phyloP scores from a whole-genome alignment of 1,140 invertebrate species.

The Plectus sambesii region DNA sequence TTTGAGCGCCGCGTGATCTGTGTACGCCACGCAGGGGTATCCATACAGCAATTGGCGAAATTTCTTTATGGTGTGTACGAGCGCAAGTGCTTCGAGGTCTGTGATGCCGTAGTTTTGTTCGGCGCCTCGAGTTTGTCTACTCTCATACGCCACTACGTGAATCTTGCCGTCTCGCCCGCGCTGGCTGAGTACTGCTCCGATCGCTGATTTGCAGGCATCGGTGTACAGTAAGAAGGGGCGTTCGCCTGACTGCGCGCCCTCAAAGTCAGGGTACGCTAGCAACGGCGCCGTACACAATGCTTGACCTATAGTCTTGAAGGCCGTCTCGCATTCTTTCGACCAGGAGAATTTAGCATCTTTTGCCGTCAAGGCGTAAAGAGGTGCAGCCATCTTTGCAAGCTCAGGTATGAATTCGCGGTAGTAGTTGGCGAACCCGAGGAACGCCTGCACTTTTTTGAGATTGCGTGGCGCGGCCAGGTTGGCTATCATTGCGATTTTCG shows the following conservation, averaged over 20 bases:
- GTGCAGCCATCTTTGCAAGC: conserved; percentile 17
- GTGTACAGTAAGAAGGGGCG: conserved; percentile 23
- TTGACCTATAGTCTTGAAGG: conserved; percentile 25
- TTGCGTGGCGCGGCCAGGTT: conserved; percentile 10
- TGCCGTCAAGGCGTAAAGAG: conserved; percentile 6
- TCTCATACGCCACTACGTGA: conserved; percentile 7
- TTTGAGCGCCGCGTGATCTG: no score
- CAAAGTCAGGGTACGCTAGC: conserved; percentile 20
- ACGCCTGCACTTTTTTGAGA: conserved; percentile 9
- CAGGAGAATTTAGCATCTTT: conserved; percentile 15
- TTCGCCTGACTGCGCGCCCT: neutral
- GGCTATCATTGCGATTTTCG: conserved; percentile 12
- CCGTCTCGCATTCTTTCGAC: conserved; percentile 5
- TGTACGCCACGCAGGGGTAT: no score
- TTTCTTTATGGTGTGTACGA: conserved; percentile 12
- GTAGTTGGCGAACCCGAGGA: conserved; percentile 14
- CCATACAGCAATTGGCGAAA: no score
- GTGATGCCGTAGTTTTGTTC: conserved; percentile 11
- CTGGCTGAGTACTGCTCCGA: conserved; percentile 29
- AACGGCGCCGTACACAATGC: conserved; percentile 13
- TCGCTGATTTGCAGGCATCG: conserved; percentile 19
- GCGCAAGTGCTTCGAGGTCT: conserved; percentile 19
- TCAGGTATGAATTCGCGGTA: conserved; percentile 16
- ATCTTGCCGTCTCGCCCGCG: conserved; percentile 18
- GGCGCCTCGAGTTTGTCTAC: neutral